Evolutionary conservation across 2,797 vertebrate genomes (phyloP).

Genomic region (Leuciscus waleckii): DNA sequence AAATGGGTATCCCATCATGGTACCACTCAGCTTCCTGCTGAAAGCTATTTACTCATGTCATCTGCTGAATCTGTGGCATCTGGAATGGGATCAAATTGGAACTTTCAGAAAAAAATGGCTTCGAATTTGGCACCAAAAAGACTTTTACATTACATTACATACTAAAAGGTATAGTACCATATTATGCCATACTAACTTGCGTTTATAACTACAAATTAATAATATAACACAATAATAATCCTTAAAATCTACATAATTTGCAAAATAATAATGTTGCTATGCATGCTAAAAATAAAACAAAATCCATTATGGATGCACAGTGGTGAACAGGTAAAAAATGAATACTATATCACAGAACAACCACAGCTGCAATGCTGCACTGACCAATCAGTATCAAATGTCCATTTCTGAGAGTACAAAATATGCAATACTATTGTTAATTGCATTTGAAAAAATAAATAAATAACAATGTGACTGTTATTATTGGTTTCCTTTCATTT

Average conservation of each 20-base stretch:
- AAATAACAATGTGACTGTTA: neutral
- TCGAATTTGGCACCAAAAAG: neutral
- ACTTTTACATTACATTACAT: neutral
- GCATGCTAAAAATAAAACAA: neutral
- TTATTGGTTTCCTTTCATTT: neutral
- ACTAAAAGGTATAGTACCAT: neutral
- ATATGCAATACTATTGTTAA: neutral
- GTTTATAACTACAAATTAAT: neutral
- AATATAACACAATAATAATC: neutral
- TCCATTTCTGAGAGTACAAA: neutral
- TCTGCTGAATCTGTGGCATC: constrained; percentile 15
- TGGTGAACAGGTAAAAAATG: neutral
- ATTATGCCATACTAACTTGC: neutral
- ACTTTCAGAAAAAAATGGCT: constrained; percentile 18
- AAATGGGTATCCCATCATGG: constrained; percentile 38
- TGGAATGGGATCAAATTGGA: constrained; percentile 18
- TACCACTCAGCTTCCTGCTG: constrained; percentile 41
- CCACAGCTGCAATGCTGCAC: neutral
- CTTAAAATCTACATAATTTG: neutral
- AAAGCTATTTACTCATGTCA: constrained; percentile 42
- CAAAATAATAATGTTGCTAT: neutral
- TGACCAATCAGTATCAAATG: neutral
- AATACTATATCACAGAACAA: neutral
- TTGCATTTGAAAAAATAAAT: neutral
- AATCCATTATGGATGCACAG: no score